phyloP scores from a whole-genome alignment of 2,888 invertebrate species.

The Ischnus inquisitorius region DNA sequence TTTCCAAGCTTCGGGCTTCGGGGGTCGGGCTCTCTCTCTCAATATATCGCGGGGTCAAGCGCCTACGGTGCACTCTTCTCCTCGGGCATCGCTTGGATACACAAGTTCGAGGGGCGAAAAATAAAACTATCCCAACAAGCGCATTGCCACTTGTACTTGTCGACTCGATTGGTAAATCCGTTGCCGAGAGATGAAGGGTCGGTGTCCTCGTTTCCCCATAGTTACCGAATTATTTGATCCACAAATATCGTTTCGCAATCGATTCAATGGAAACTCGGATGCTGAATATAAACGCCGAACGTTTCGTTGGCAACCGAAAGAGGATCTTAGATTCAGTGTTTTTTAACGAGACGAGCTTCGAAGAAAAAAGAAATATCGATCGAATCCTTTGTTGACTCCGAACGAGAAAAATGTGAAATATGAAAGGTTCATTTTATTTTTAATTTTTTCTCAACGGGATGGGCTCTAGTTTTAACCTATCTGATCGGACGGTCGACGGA shows the following conservation, averaged over 20 bases:
- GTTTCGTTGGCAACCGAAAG: neutral
- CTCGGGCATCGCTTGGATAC: constrained; percentile 33
- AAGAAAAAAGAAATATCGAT: neutral
- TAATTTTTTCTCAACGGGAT: neutral
- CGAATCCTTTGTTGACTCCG: constrained; percentile 37
- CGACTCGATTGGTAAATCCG: constrained; percentile 15
- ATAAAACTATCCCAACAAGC: constrained; percentile 40
- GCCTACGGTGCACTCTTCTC: constrained; percentile 15
- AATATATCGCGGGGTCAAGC: constrained; percentile 40
- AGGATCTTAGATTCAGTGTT: neutral
- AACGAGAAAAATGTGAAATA: constrained; percentile 40
- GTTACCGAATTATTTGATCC: constrained; percentile 45
- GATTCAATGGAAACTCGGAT: neutral
- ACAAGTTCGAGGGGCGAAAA: constrained; percentile 36
- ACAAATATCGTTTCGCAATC: constrained; percentile 30
- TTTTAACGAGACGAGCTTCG: neutral
- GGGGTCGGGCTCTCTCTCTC: constrained; percentile 14
- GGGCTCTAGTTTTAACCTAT: constrained; percentile 37
- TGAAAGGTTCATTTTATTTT: constrained; percentile 1
- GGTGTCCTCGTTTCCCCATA: constrained; percentile 24
- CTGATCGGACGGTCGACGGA: constrained; percentile 29
- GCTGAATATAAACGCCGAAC: neutral
- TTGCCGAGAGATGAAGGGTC: constrained; percentile 14
- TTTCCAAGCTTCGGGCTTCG: constrained; percentile 12
- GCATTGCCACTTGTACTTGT: constrained; percentile 36